A percentile compares a stretch with the other conserved stretches of the same genome.
These are phyloP conservation scores for Xiphophorus couchianus DNA, from an alignment of 2,113 vertebrate genomes.

Conservation along the genomic window DNA sequence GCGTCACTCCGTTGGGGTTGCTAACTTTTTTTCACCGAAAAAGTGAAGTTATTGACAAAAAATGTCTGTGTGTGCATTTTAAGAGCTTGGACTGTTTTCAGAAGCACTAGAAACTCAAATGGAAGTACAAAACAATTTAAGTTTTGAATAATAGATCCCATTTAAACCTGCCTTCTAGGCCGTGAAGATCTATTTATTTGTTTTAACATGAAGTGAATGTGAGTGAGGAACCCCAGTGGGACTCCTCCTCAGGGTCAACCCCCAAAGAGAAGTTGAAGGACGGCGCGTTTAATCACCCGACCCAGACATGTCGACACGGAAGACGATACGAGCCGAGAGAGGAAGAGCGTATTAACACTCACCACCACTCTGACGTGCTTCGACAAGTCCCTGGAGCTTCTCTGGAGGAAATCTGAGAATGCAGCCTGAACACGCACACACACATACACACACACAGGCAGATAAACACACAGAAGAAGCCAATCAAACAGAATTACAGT, in stretches of 20 bases:
- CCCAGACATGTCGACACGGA: slow-evolving; percentile 48
- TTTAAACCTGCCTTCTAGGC: background rate
- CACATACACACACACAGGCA: slow-evolving; percentile 3
- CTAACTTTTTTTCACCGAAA: no score
- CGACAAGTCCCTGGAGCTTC: slow-evolving; percentile 96
- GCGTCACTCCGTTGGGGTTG: no score
- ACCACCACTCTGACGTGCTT: slow-evolving; percentile 97
- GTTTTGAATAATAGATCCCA: background rate
- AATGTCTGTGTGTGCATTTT: no score
- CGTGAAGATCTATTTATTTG: background rate
- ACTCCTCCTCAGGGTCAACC: background rate
- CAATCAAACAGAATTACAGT: slow-evolving; percentile 56
- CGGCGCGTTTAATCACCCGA: slow-evolving; percentile 45
- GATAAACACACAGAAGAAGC: slow-evolving; percentile 5
- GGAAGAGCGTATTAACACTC: slow-evolving; percentile 74
- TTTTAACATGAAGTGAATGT: no score
- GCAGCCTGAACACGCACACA: slow-evolving; percentile 83
- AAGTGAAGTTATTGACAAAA: no score
- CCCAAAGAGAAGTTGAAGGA: slow-evolving; percentile 45
- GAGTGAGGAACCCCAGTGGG: background rate
- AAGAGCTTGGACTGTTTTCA: no score
- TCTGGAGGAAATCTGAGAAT: slow-evolving; percentile 95
- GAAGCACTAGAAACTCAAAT: no score
- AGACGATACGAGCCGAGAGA: slow-evolving; percentile 38
- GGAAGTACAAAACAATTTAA: no score